Percentiles rank a stretch among this genome's conserved stretches.
phyloP scores from a whole-genome alignment of 2,888 invertebrate species.

The Drosophila borborema region DNA sequence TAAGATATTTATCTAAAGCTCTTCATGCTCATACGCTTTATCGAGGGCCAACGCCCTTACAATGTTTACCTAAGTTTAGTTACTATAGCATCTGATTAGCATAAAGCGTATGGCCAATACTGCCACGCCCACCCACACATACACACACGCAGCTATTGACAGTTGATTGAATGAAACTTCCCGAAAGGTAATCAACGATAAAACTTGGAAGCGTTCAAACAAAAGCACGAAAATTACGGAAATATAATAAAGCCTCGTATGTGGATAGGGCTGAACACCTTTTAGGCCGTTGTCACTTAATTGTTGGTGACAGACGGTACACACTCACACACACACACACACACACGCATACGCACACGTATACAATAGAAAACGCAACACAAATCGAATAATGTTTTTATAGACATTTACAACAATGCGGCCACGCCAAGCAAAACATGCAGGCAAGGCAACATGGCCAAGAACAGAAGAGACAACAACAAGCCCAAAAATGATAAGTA shows the following conservation, averaged over 20 bases:
- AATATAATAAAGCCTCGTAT: constrained; percentile 37
- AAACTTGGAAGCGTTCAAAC: constrained; percentile 22
- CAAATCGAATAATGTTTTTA: constrained; percentile 81
- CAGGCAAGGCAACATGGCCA: constrained; percentile 39
- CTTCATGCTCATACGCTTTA: background rate
- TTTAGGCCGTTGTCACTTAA: constrained; percentile 65
- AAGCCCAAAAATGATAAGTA: constrained; percentile 72
- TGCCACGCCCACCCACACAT: constrained; percentile 20
- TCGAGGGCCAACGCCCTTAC: background rate
- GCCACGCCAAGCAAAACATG: constrained; percentile 63
- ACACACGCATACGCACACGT: no score
- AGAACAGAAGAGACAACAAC: constrained; percentile 56
- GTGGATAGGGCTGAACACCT: constrained; percentile 45
- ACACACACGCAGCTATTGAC: constrained; percentile 5
- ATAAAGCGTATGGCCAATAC: background rate
- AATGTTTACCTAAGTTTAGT: constrained; percentile 21
- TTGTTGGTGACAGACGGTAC: constrained; percentile 77
- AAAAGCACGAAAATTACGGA: constrained; percentile 41
- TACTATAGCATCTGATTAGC: constrained; percentile 34
- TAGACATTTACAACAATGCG: constrained; percentile 71
- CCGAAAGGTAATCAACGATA: constrained; percentile 44
- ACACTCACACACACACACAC: constrained; percentile 41
- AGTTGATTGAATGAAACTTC: constrained; percentile 42
- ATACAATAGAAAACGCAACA: constrained; percentile 25
- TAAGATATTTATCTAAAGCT: background rate